Conservation (phyloP, 2,888 invertebrate species). For the Elysia crispata region DNA sequence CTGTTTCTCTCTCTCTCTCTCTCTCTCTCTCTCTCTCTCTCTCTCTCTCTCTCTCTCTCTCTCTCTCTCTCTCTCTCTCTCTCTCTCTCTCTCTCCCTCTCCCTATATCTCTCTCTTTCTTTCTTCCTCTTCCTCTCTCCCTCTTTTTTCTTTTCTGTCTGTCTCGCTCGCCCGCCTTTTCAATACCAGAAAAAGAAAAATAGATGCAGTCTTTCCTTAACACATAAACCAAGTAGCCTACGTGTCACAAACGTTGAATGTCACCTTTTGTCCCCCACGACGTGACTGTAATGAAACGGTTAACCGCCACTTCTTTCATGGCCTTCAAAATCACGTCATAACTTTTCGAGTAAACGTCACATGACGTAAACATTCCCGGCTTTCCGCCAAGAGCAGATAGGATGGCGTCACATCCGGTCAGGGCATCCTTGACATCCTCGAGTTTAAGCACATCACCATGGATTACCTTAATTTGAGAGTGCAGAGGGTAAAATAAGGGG, state of each 20-base stretch:
- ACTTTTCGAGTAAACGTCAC: slow-evolving; percentile 67
- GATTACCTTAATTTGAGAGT: neutral
- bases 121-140: slow-evolving; percentile 21
- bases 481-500: too few relatives aligned
- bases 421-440: slow-evolving; percentile 40
- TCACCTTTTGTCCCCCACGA: slow-evolving; percentile 68
- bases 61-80: slow-evolving; percentile 15
- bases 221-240: neutral
- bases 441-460: neutral
- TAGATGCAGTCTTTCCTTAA: too few relatives aligned
- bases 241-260: slow-evolving; percentile 41
- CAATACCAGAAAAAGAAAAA: too few relatives aligned
- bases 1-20: neutral
- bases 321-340: slow-evolving; percentile 62
- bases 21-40: slow-evolving; percentile 27
- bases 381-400: slow-evolving; percentile 67
- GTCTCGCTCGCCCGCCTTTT: too few relatives aligned
- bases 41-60: slow-evolving; percentile 24
- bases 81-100: neutral
- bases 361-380: slow-evolving; percentile 57
- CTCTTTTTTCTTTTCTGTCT: slow-evolving; percentile 20
- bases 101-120: slow-evolving; percentile 35
- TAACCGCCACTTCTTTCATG: slow-evolving; percentile 63
- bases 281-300: slow-evolving; percentile 64
- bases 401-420: slow-evolving; percentile 65